Percentiles rank a stretch among this genome's conserved stretches.
These are phyloP conservation scores for Hipparchia sbordonii DNA, from an alignment of 2,888 invertebrate genomes.

Conservation along the genomic window DNA sequence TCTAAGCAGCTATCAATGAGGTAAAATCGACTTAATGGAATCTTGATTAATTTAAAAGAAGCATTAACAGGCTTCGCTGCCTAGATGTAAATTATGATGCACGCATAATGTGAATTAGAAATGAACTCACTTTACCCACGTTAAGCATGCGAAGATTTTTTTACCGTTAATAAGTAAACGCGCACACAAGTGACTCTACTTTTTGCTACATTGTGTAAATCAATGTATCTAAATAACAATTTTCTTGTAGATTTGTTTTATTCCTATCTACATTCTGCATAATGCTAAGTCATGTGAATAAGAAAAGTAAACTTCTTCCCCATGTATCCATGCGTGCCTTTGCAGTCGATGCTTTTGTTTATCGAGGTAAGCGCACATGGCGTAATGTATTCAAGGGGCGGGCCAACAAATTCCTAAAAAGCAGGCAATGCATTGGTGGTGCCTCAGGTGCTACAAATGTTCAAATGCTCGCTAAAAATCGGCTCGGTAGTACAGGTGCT, in stretches of 20 bases:
- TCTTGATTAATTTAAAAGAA: slow-evolving; percentile 23
- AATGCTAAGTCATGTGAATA: neutral
- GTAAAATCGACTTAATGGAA: slow-evolving; percentile 23
- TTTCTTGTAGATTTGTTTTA: no score
- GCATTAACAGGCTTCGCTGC: neutral
- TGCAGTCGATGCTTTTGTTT: neutral
- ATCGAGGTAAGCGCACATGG: slow-evolving; percentile 7
- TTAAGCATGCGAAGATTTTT: slow-evolving; percentile 12
- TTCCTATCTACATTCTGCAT: neutral
- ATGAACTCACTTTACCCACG: slow-evolving; percentile 13
- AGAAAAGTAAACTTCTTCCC: slow-evolving; percentile 5
- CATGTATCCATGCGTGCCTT: neutral
- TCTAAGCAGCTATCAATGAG: slow-evolving; percentile 7
- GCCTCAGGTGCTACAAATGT: no score
- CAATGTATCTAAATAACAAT: neutral
- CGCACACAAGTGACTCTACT: neutral
- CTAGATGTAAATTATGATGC: slow-evolving; percentile 17
- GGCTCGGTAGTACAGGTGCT: no score
- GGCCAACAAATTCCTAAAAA: no score
- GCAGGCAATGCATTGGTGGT: no score
- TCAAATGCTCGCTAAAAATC: no score
- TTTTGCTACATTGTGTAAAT: neutral
- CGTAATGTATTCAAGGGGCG: no score
- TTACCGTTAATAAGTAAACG: neutral
- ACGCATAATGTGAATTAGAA: slow-evolving; percentile 25